These are phyloP conservation scores for Lordiphosa andalusiaca DNA, from an alignment of 2,888 invertebrate genomes.

Conservation along the genomic window DNA sequence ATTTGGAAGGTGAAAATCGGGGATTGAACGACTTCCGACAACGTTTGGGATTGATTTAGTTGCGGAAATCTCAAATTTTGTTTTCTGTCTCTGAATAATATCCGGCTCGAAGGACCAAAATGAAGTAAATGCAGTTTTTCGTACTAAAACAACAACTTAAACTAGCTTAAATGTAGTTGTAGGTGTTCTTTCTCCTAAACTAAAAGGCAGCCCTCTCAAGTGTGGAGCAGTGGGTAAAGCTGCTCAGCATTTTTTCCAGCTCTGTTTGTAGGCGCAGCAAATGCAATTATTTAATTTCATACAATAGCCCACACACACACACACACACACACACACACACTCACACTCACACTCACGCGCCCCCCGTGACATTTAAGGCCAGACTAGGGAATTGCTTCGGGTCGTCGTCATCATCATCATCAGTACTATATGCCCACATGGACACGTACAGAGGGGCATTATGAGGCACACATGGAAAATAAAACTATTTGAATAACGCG, in stretches of 20 bases:
- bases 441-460: slow-evolving; percentile 28
- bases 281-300: slow-evolving; percentile 17
- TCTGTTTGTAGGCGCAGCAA: slow-evolving; percentile 10
- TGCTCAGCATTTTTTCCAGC: not conserved
- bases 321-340: slow-evolving; percentile 15
- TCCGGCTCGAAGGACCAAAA: no score
- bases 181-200: no score
- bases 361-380: slow-evolving; percentile 44
- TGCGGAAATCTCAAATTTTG: no score
- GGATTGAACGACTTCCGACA: no score
- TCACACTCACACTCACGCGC: slow-evolving; percentile 11
- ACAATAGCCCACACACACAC: slow-evolving; percentile 7
- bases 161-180: no score
- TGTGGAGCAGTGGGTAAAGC: no score
- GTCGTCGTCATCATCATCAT: slow-evolving; percentile 35
- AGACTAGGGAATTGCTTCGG: slow-evolving; percentile 51
- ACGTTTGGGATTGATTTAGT: no score
- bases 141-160: no score
- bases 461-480: slow-evolving; percentile 53
- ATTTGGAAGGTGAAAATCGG: no score
- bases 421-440: slow-evolving; percentile 31
- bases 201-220: no score
- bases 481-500: slow-evolving; percentile 72
- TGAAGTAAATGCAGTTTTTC: no score
- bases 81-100: no score